phyloP scores from a whole-genome alignment of 1,140 invertebrate genomes.

The Drosophila miranda region DNA sequence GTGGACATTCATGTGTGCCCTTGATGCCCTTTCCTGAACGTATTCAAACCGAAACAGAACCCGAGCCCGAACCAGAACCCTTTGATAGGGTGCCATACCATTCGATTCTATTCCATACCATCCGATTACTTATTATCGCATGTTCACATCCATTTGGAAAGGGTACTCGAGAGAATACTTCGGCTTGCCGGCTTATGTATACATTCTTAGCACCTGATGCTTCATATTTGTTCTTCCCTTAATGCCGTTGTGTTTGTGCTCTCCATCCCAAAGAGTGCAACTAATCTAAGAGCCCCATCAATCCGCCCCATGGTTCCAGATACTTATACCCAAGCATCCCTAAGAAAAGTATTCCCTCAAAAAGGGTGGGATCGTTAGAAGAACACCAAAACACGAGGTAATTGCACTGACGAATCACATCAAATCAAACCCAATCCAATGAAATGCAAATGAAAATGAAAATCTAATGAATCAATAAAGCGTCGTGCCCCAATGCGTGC shows the following conservation, averaged over 20 bases:
- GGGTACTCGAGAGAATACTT: neutral
- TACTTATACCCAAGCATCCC: constrained; percentile 7
- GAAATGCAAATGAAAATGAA: constrained; percentile 9
- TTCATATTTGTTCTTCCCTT: constrained; percentile 3
- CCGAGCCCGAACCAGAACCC: neutral
- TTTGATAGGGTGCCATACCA: no score
- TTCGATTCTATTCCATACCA: no score
- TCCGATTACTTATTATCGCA: neutral
- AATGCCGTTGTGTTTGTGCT: constrained; percentile 33
- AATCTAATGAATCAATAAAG: no score
- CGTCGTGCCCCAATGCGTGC: neutral
- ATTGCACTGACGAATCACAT: constrained; percentile 37
- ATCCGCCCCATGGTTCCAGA: constrained; percentile 18
- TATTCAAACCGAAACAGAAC: no score
- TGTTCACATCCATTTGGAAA: constrained; percentile 6
- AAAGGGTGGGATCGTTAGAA: neutral
- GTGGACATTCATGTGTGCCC: constrained; percentile 11
- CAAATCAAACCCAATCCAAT: constrained; percentile 18
- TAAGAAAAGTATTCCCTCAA: constrained; percentile 2
- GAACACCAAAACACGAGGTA: constrained; percentile 40
- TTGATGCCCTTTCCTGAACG: constrained; percentile 2
- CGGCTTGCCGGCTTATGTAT: constrained; percentile 18
- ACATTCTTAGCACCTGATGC: constrained; percentile 6
- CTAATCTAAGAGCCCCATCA: constrained; percentile 1
- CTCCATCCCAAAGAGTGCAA: no score